These are phyloP conservation scores for Gymnoscelis rufifasciata DNA, from an alignment of 2,888 invertebrate genomes.

Conservation along the genomic window DNA sequence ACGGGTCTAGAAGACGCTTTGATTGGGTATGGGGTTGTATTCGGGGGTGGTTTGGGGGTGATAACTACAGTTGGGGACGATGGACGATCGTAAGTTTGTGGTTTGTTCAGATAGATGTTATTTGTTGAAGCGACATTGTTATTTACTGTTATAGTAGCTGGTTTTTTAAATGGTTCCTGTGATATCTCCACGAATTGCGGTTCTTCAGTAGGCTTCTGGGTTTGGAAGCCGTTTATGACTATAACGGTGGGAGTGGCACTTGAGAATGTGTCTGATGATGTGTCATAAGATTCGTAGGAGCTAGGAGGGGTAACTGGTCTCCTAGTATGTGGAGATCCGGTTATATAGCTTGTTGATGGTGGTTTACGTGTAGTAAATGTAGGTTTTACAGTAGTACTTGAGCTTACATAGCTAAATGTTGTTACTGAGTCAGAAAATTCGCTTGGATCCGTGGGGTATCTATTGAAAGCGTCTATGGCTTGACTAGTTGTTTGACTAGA, in stretches of 20 bases:
- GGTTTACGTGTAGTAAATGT: constrained; percentile 55
- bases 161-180: constrained; percentile 74
- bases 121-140: constrained; percentile 80
- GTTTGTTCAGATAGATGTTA: constrained; percentile 68
- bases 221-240: constrained; percentile 56
- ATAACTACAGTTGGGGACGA: constrained; percentile 82
- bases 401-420: constrained; percentile 63
- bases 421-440: constrained; percentile 62
- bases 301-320: constrained; percentile 61
- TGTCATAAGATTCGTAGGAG: constrained; percentile 46
- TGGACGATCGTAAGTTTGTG: constrained; percentile 60
- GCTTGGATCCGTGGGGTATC: constrained; percentile 64
- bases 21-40: constrained; percentile 58
- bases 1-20: constrained; percentile 29
- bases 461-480: constrained; percentile 67
- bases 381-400: constrained; percentile 52
- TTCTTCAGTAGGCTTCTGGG: constrained; percentile 48
- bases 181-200: constrained; percentile 71
- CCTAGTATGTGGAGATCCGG: constrained; percentile 68
- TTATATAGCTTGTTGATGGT: constrained; percentile 71
- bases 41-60: constrained; percentile 82
- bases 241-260: constrained; percentile 74
- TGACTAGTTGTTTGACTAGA: constrained; percentile 70
- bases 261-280: constrained; percentile 61
- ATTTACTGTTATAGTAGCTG: constrained; percentile 78